Base-by-base conservation (phyloP, 1,140 invertebrate species). In the Chrysomallon squamiferum region DNA sequence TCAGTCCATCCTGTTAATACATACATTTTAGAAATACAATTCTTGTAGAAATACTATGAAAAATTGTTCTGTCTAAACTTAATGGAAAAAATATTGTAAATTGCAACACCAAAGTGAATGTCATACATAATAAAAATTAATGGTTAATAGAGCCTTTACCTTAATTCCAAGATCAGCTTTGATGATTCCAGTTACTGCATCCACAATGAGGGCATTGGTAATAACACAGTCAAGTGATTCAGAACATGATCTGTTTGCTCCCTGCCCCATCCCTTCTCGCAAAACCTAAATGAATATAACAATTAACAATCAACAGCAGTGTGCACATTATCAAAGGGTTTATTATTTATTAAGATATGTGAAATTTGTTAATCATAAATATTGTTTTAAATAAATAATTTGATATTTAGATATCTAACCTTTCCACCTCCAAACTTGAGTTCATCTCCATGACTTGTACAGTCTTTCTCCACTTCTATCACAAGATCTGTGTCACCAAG, bases 91-190 rank as follows among this genome's bases (percentile, higher is more conserved):
- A n/a, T n/a, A n/a, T n/a, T n/a, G n/a, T n/a, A n/a, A n/a, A n/a
- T n/a, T n/a, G n/a, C n/a, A n/a, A n/a, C n/a, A n/a, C n/a, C n/a
- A n/a, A n/a, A n/a, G n/a, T n/a, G n/a, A n/a, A n/a, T n/a, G n/a
- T n/a, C n/a, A n/a, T n/a, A n/a, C n/a, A n/a, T n/a, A n/a, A n/a
- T n/a, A n/a, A n/a, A n/a, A n/a, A n/a, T n/a, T n/a, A n/a, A n/a
- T n/a, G n/a, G n/a, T n/a, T n/a, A n/a, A n/a, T n/a, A n/a, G n/a
- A n/a, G n/a, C n/a, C n/a, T n/a, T n/a, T 52, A 84, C 83, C 74
- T 86, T 86, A 9, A 86, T 86, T 29, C 85, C 85, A 59, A 86
- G 68, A 70, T 86, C 85, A 9, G 83, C 85, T 71, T 86, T 86
- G 7, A 85, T 56, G 15, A 86, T 78, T 3, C 85, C 84, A 15